Base-by-base conservation (phyloP, 2,797 vertebrate genomes). In the Avahi laniger region DNA sequence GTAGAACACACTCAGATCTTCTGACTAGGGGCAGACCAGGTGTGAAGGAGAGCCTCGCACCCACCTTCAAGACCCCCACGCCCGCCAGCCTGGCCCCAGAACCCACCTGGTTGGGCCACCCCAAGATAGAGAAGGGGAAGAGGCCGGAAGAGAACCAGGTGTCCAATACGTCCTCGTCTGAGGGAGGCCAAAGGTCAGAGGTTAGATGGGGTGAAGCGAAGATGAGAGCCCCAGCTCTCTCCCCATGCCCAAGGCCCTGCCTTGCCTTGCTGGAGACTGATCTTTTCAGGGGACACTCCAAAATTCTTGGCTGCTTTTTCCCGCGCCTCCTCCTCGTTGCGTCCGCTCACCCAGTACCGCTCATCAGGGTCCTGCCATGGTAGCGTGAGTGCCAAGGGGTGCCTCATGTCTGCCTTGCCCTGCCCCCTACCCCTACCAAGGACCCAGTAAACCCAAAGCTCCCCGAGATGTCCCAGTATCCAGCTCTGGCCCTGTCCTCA, bases 141-240 rank as follows among this genome's bases (percentile, higher is more conserved):
- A 99, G 98, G 72, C 99, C 99, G 10, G 99, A 99, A 0, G 99
- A 99, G 98, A 99, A 99, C 99, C 99, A 99, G 41, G 99, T 99
- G 96, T 99, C 99, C 97, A 99, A 97, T 38, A 99, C 99, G 30
- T 99, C 99, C 79, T 99, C 99, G 84, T 99, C 99, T 99, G 97
- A 84, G 98, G 98, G 52, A 89, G 15, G 57, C 6, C 95, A 84
- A 9, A 84, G 59, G 13, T 72, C 72, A 95, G 65, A 57, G 38
- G 46, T 96, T 63, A 89, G 52, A 50, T 0, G 3, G 1, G 5
- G 1, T 1, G 13, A 20, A 33, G 13, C 18, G 5, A 67, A n/a
- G 46, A 33, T 26, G 4, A 14, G 70, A 24, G 38, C n/a, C 48
- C 70, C 26, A 12, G 13, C 33, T 33, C 61, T 26, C 43, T 43